These are phyloP conservation scores for Muscina levida DNA, from an alignment of 2,888 invertebrate genomes.

Conservation along the genomic window DNA sequence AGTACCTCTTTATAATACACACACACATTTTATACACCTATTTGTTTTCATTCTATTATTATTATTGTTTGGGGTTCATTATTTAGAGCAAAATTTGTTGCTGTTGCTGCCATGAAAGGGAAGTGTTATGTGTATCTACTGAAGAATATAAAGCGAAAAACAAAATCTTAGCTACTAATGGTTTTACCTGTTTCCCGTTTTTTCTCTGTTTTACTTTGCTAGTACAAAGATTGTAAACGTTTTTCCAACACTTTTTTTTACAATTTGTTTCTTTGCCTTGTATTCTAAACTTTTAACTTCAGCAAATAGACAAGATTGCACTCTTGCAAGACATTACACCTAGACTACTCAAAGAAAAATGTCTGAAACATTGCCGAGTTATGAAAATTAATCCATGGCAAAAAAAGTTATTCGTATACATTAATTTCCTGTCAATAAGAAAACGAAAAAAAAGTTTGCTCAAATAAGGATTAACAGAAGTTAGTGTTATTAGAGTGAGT, in stretches of 20 bases:
- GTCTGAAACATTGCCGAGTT: not conserved
- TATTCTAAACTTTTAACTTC: conserved; percentile 70
- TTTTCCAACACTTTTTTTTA: conserved; percentile 53
- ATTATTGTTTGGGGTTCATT: conserved; percentile 55
- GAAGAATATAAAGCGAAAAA: not conserved
- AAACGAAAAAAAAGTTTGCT: no score
- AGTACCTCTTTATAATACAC: no score
- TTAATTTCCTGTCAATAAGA: no score
- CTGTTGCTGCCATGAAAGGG: conserved; percentile 43
- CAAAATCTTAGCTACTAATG: conserved; percentile 52
- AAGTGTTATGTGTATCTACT: conserved; percentile 6
- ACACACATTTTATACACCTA: conserved; percentile 22
- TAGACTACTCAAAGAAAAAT: conserved; percentile 40
- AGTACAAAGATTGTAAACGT: conserved; percentile 40
- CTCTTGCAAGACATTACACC: conserved; percentile 69
- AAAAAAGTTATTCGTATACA: no score
- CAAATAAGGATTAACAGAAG: no score
- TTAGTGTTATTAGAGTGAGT: no score
- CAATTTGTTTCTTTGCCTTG: conserved; percentile 61
- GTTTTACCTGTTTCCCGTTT: conserved; percentile 58
- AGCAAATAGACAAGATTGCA: conserved; percentile 75
- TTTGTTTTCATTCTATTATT: conserved; percentile 21
- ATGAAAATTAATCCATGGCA: no score
- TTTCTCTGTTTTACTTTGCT: conserved; percentile 29
- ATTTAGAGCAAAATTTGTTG: conserved; percentile 32